These are phyloP conservation scores for Apogon hyalosoma DNA, from an alignment of 2,797 vertebrate genomes.

Conservation along the genomic window DNA sequence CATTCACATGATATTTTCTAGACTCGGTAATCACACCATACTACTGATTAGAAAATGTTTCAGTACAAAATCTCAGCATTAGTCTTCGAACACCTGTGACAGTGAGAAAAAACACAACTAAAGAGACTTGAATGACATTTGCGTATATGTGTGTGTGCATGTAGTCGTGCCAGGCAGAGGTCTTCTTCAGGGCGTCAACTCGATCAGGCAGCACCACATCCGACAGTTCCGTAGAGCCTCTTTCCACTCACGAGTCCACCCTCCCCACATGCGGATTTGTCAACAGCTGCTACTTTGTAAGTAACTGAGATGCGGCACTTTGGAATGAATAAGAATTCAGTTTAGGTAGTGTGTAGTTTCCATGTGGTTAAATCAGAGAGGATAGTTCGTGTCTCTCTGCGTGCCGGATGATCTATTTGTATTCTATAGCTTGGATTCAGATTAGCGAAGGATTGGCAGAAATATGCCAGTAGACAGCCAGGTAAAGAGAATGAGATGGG, in stretches of 20 bases:
- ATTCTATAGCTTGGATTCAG: constrained; percentile 10
- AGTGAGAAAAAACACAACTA: no score
- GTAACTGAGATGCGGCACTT: constrained; percentile 22
- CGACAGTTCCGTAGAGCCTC: constrained; percentile 82
- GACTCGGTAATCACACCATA: background rate
- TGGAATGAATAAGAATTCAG: background rate
- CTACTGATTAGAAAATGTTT: background rate
- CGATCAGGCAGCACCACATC: constrained; percentile 82
- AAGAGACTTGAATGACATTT: background rate
- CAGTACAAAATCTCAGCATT: background rate
- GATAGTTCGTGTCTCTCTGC: background rate
- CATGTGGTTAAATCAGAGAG: background rate
- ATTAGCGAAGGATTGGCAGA: background rate
- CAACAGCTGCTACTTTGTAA: constrained; percentile 88
- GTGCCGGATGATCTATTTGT: background rate
- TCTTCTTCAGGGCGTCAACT: constrained; percentile 81
- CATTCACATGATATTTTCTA: background rate
- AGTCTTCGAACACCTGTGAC: background rate
- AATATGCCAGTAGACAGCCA: constrained; percentile 11
- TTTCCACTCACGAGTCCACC: constrained; percentile 66
- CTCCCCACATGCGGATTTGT: constrained; percentile 85
- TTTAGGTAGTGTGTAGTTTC: background rate
- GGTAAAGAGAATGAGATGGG: constrained; percentile 2
- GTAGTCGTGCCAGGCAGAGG: constrained; percentile 75
- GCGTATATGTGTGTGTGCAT: constrained; percentile 3